Evolutionary conservation across 2,797 vertebrate genomes (phyloP), one percentile per base, ranked within the genome.

Genomic region (Anguilla pacifica): DNA sequence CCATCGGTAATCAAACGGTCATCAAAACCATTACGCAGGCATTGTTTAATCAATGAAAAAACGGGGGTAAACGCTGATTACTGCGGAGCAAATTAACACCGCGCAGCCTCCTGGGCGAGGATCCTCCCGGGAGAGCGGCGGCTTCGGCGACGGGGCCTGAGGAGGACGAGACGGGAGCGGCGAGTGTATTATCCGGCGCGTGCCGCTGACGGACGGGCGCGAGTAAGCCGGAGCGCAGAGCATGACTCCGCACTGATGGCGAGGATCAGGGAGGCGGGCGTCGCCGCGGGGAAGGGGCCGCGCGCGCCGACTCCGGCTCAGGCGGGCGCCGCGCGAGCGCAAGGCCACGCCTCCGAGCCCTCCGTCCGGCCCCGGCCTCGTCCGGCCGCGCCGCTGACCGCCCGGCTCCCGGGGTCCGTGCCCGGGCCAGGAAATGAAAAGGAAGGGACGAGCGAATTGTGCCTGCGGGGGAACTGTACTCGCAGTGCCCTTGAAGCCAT

Each of bases 21-120:
- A 92, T 92, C 90, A 91, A 90, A 91, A 88, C 87, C 91, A 91
- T 91, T 92, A 91, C 86, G 91, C 90, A 88, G 89, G 91, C 87
- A 89, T 85, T 35, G 88, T 86, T 90, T 89, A 92, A 92, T 90
- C 79, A 85, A 89, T 90, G 88, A 86, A 83, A 81, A 87, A 86
- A 67, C 88, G 57, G 87, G 81, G 83, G 7, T 84, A 84, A 87
- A 72, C 55, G 88, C 87, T 90, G 90, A 92, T 93, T 92, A 91
- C 89, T 89, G 89, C 84, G 88, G 88, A 92, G 90, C 88, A 91
- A 91, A 92, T 93, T 92, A 90, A 89, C 89, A 90, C 88, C 87
- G 89, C 86, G 49, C 57, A 88, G 88, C 82, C 89, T 88, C 88
- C 88, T 31, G 81, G 86, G 89, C 67, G 43, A 89, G 84, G 22